Base-by-base conservation (phyloP, 2,888 invertebrate genomes). In the Drosophila mimetica region DNA sequence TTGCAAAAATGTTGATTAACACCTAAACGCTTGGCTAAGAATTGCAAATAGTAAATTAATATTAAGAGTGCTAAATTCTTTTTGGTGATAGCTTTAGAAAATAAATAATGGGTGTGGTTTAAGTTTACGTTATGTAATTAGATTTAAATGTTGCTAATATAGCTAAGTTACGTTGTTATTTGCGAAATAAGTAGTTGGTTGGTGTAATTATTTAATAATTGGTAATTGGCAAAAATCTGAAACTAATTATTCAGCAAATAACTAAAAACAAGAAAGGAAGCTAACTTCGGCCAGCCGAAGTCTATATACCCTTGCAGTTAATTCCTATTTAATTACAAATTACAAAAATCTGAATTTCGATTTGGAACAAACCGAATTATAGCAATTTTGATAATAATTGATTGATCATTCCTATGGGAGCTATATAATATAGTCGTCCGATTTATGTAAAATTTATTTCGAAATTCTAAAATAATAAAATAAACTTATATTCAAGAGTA, bases 11-110 rank as follows among this genome's bases (percentile, higher is more conserved):
- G 14, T n/a, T 34, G 34, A 8, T 36, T 64, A 67, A 52, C 53
- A 52, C 67, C 22, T 42, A 14, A 4, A 22, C 22, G 67, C 63
- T 64, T 64, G 42, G 6, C n/a, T 30, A 9, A 51, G n/a, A 34
- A 51, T 36, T 9, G 20, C 22, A 50, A 71, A 22, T 36, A 67
- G 18, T 54, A 66, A 46, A 46, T 53, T 47, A 16, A 28, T 41
- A 34, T 47, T 37, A 70, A 63, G 30, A 48, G 34, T 51, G 42
- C 36, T 66, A 51, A 51, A 20, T 51, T 37, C 4, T 32, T 28
- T n/a, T 28, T 63, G 63, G 67, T 63, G 67, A 36, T 66, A 36
- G 63, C n/a, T 18, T 30, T 32, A 16, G 4, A 32, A 41, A 14
- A 9, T 28, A 46, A 41, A 18, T 18, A 11, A 7, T 11, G 16